These are phyloP conservation scores for Eugnorisma glareosa DNA, from an alignment of 2,888 invertebrate genomes.

Conservation along the genomic window DNA sequence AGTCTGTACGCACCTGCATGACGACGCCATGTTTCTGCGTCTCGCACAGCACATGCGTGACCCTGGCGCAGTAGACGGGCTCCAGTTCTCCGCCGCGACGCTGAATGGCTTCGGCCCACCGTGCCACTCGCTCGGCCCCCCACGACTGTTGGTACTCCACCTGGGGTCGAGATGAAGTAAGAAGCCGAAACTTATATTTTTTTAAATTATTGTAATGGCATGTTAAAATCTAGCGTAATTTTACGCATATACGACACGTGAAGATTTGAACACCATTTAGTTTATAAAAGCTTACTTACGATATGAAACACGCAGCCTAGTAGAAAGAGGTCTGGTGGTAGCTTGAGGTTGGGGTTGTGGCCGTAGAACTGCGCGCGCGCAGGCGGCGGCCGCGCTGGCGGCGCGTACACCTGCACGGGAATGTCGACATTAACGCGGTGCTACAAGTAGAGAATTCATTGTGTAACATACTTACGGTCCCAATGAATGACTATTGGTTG, in stretches of 20 bases:
- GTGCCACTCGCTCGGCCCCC: constrained; percentile 90
- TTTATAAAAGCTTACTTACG: constrained; percentile 80
- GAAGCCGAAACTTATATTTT: neutral
- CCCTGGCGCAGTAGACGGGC: constrained; percentile 94
- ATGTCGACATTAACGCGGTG: neutral
- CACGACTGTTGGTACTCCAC: constrained; percentile 94
- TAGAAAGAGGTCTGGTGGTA: constrained; percentile 96
- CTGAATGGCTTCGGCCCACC: constrained; percentile 93
- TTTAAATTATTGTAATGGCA: too few relatives aligned
- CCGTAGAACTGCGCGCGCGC: constrained; percentile 96
- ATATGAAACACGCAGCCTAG: constrained; percentile 98
- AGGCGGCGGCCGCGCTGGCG: constrained; percentile 89
- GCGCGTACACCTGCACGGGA: constrained; percentile 80
- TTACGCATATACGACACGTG: neutral
- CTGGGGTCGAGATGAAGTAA: constrained; percentile 61
- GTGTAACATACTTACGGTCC: neutral
- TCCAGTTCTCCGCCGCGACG: constrained; percentile 97
- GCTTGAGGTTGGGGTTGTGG: constrained; percentile 97
- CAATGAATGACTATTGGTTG: neutral
- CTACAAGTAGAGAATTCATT: neutral
- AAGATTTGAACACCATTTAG: neutral
- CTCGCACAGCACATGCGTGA: constrained; percentile 98
- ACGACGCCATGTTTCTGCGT: constrained; percentile 97
- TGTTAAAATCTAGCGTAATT: neutral
- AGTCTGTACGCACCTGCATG: constrained; percentile 91